Evolutionary conservation across 2,888 invertebrate genomes (phyloP).

Genomic region (Tanytarsus gracilentus): DNA sequence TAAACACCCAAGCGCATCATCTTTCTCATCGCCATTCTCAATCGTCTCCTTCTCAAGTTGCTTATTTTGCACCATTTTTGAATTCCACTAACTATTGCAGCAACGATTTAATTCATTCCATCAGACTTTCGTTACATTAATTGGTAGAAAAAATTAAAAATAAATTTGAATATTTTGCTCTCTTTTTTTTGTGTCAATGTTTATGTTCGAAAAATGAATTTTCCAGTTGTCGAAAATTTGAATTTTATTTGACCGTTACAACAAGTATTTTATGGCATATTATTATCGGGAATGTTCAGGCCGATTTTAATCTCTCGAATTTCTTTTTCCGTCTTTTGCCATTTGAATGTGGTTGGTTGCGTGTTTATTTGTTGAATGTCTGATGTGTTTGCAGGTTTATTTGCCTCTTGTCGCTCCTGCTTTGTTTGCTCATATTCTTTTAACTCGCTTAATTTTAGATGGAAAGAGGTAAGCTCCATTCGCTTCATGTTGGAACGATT

Average conservation of each 20-base stretch:
- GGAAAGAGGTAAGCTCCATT: conserved; percentile 24
- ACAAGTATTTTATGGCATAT: too few relatives aligned
- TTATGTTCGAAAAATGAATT: too few relatives aligned
- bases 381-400: too few relatives aligned
- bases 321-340: conserved; percentile 25
- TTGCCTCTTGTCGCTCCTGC: conserved; percentile 9
- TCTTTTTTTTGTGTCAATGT: too few relatives aligned
- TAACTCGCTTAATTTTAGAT: conserved; percentile 17
- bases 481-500: conserved; percentile 9
- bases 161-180: too few relatives aligned
- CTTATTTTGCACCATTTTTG: conserved; percentile 17
- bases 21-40: conserved; percentile 49
- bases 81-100: neutral
- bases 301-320: conserved; percentile 16
- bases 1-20: conserved; percentile 44
- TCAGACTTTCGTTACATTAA: too few relatives aligned
- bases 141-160: too few relatives aligned
- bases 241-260: too few relatives aligned
- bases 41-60: conserved; percentile 48
- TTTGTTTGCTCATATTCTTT: conserved; percentile 28
- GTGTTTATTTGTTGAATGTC: neutral
- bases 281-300: too few relatives aligned
- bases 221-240: too few relatives aligned
- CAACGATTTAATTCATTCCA: neutral
- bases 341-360: neutral